These are phyloP conservation scores for Gymnodraco acuticeps DNA, from an alignment of 2,797 vertebrate genomes.

Conservation along the genomic window DNA sequence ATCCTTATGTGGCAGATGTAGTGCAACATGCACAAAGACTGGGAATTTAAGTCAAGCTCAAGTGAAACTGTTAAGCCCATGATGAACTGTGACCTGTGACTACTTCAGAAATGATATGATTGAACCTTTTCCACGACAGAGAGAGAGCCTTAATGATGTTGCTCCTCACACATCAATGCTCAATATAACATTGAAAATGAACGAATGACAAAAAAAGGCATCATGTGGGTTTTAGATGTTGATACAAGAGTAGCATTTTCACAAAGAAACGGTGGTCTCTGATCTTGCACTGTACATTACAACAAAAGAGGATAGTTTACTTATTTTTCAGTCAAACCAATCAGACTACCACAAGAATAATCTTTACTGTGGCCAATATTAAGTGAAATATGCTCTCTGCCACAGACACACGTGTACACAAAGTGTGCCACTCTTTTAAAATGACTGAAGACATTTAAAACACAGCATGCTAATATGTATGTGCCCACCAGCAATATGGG, in stretches of 20 bases:
- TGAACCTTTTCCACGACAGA: background rate
- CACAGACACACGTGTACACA: conserved; percentile 20
- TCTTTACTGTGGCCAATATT: conserved; percentile 1
- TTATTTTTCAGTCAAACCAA: background rate
- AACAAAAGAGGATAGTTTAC: background rate
- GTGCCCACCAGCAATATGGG: conserved; percentile 50
- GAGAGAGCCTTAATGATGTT: conserved; percentile 10
- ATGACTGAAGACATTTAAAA: conserved; percentile 36
- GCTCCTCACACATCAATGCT: background rate
- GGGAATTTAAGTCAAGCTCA: conserved; percentile 3
- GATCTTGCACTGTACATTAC: no score
- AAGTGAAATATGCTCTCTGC: conserved; percentile 7
- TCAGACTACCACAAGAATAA: background rate
- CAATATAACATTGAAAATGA: background rate
- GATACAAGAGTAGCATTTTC: background rate
- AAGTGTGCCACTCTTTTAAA: conserved; percentile 27
- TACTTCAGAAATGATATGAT: conserved; percentile 2
- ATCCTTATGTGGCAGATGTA: conserved; percentile 44
- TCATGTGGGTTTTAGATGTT: background rate
- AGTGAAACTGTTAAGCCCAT: conserved; percentile 20
- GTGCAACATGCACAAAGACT: conserved; percentile 14
- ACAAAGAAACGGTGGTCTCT: background rate
- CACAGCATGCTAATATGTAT: conserved; percentile 30
- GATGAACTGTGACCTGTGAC: conserved; percentile 2
- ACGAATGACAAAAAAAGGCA: background rate